These are phyloP conservation scores for Brachypteracias leptosomus DNA, from an alignment of 2,113 vertebrate species.

Conservation along the genomic window DNA sequence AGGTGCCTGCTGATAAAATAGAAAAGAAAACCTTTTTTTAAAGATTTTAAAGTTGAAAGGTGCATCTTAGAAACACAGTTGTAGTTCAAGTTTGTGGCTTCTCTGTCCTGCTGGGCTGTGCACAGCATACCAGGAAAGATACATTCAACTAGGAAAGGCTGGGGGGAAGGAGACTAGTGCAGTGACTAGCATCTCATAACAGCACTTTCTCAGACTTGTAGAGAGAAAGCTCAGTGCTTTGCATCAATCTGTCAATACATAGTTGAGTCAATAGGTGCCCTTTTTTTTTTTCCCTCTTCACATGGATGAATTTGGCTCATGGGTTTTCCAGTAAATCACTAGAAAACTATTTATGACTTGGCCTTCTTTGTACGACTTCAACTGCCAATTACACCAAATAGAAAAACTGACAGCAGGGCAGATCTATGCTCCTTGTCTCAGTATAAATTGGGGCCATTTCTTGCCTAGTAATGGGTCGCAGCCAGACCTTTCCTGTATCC, in stretches of 20 bases:
- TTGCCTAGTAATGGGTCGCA: neutral
- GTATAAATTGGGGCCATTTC: neutral
- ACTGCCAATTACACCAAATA: neutral
- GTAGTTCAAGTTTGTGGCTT: neutral
- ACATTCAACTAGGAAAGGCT: neutral
- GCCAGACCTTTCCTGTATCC: neutral
- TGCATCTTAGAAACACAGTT: neutral
- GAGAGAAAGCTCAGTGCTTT: neutral
- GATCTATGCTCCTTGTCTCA: neutral
- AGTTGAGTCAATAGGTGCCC: neutral
- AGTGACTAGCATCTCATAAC: neutral
- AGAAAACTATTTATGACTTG: constrained; percentile 34
- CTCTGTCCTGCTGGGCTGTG: neutral
- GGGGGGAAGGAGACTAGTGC: neutral
- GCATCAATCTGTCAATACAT: neutral
- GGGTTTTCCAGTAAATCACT: constrained; percentile 41
- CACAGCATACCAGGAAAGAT: neutral
- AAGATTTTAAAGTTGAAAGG: neutral
- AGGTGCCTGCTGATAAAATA: neutral
- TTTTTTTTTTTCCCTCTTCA: neutral
- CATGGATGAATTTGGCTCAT: neutral
- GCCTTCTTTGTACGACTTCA: neutral
- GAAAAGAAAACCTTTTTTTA: neutral
- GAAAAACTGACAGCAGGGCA: constrained; percentile 5
- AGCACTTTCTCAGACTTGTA: neutral